Evolutionary conservation across 2,888 invertebrate species (phyloP).

Genomic region (Coronaproctus castanopsis): DNA sequence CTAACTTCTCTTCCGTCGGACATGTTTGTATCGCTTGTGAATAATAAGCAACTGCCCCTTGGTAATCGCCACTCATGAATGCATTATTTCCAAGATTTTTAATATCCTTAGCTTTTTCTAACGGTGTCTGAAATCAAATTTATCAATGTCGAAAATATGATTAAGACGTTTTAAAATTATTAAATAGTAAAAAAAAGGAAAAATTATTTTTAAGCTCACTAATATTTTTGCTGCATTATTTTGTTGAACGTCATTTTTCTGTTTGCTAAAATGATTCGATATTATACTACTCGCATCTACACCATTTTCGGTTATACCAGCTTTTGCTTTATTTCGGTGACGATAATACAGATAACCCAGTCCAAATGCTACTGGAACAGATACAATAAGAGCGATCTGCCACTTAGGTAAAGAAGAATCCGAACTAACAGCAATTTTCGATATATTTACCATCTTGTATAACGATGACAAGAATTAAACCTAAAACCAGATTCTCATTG

Average conservation of each 20-base stretch:
- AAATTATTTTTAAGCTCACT: too few species aligned
- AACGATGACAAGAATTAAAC: too few species aligned
- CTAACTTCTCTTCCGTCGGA: constrained; percentile 45
- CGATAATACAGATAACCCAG: constrained; percentile 11
- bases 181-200: background rate
- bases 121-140: constrained; percentile 33
- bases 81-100: constrained; percentile 76
- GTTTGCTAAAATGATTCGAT: too few species aligned
- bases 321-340: background rate
- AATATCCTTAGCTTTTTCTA: constrained; percentile 51
- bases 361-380: constrained; percentile 11
- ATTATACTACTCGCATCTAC: too few species aligned
- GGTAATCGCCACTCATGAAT: constrained; percentile 68
- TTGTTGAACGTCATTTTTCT: too few species aligned
- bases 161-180: constrained; percentile 1
- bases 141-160: too few species aligned
- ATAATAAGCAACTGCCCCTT: constrained; percentile 75
- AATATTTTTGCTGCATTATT: too few species aligned
- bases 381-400: constrained; percentile 11
- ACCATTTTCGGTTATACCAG: too few species aligned
- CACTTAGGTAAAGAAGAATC: constrained; percentile 9
- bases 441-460: background rate
- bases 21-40: constrained; percentile 84
- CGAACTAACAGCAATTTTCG: background rate
- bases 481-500: too few species aligned